A percentile compares a stretch with the other conserved stretches of the same genome.
These are phyloP conservation scores for Acanthaster planci DNA, from an alignment of 35 echinoderm and acorn worm species.

Conservation along the genomic window DNA sequence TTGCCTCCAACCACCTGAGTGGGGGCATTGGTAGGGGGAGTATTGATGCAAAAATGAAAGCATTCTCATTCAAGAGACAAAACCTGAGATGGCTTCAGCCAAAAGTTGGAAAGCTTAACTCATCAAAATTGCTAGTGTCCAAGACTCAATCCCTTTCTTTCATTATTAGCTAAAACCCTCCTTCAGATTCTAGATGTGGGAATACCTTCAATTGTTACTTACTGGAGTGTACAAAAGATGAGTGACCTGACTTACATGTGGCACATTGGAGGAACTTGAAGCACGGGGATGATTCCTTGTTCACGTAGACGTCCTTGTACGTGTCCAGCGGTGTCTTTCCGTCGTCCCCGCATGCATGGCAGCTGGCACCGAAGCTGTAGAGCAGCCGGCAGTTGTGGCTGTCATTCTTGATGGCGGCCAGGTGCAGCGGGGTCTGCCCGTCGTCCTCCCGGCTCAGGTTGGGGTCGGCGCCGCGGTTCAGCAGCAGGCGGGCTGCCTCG, in stretches of 20 bases:
- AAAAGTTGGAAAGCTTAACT: no score
- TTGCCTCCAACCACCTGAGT: no score
- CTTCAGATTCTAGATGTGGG: no score
- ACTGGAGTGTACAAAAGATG: background rate
- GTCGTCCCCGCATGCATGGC: slow-evolving; percentile 50
- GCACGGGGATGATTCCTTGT: slow-evolving; percentile 20
- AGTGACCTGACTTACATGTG: slow-evolving; percentile 35
- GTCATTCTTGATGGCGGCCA: slow-evolving; percentile 67
- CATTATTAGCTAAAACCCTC: background rate
- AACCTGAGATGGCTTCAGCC: no score
- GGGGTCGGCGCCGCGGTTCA: slow-evolving; percentile 48
- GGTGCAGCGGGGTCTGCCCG: slow-evolving; percentile 65
- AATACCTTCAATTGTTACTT: background rate
- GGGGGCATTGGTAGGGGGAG: no score
- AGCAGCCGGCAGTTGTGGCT: slow-evolving; percentile 47
- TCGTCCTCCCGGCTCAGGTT: slow-evolving; percentile 69
- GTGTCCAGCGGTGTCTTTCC: slow-evolving; percentile 46
- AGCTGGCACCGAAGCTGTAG: slow-evolving; percentile 60
- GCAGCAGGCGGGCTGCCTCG: slow-evolving; percentile 25
- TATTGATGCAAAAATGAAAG: no score
- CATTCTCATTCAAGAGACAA: no score
- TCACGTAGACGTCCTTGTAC: slow-evolving; percentile 17
- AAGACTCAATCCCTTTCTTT: no score
- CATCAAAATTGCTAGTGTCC: no score
- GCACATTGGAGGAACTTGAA: slow-evolving; percentile 16